Evolutionary conservation across 1,140 invertebrate species (phyloP).

Genomic region (Drosophila mayri): DNA sequence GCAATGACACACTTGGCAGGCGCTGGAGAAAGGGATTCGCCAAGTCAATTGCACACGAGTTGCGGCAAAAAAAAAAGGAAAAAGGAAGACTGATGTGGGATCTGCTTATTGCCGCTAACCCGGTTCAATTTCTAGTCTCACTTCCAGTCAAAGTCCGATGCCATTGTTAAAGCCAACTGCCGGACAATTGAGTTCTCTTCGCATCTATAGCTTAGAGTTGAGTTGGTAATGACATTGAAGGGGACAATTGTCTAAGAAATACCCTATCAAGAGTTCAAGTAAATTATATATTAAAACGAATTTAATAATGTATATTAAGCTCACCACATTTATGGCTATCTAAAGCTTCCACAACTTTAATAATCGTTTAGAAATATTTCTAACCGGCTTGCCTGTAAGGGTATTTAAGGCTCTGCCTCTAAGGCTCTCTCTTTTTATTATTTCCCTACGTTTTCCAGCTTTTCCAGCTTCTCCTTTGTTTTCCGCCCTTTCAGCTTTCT

Average conservation of each 20-base stretch:
- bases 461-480: background rate
- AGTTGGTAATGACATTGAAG: slow-evolving; percentile 41
- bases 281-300: background rate
- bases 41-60: slow-evolving; percentile 27
- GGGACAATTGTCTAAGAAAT: slow-evolving; percentile 25
- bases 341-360: background rate
- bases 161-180: slow-evolving; percentile 40
- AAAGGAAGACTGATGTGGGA: slow-evolving; percentile 13
- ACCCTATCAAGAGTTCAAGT: background rate
- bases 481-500: slow-evolving; percentile 44
- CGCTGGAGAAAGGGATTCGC: slow-evolving; percentile 3
- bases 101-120: slow-evolving; percentile 29
- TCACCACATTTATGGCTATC: no score
- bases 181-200: slow-evolving; percentile 15
- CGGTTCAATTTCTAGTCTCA: slow-evolving; percentile 7
- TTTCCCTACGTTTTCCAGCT: slow-evolving; percentile 2
- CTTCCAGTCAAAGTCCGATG: slow-evolving; percentile 7
- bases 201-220: slow-evolving; percentile 5
- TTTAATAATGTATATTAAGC: background rate
- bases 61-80: background rate
- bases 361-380: background rate
- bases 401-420: slow-evolving; percentile 8
- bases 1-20: slow-evolving; percentile 59
- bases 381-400: background rate
- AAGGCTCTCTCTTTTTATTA: background rate